Conservation (phyloP, 53 echinoderm and acorn worm species). For the Stichopus horrens region DNA sequence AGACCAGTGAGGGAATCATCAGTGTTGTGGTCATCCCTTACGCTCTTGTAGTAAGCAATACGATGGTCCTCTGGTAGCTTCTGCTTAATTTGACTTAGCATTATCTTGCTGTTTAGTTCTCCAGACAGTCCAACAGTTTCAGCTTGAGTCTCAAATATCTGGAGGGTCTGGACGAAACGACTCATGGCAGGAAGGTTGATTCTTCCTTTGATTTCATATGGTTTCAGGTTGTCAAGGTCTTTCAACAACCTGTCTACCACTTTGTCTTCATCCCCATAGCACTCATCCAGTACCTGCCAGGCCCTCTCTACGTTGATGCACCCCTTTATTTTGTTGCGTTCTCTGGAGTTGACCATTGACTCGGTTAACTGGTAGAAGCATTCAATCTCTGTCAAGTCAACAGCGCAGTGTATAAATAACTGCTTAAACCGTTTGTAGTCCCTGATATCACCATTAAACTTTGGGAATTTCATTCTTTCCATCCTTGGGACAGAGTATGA, state of each 20-base stretch:
- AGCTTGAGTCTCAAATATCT: slow-evolving; percentile 68
- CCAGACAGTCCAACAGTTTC: slow-evolving; percentile 69
- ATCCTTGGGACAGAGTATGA: slow-evolving; percentile 52
- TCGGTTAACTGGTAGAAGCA: slow-evolving; percentile 67
- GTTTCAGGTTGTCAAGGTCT: slow-evolving; percentile 63
- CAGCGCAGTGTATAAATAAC: slow-evolving; percentile 59
- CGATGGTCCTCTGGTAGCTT: slow-evolving; percentile 83
- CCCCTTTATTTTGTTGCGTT: slow-evolving; percentile 57
- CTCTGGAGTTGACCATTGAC: slow-evolving; percentile 64
- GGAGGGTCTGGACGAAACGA: slow-evolving; percentile 69
- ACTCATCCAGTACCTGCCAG: slow-evolving; percentile 69
- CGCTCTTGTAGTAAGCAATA: slow-evolving; percentile 73
- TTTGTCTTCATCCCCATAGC: slow-evolving; percentile 64
- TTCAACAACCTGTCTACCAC: slow-evolving; percentile 70
- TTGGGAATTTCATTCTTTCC: slow-evolving; percentile 72
- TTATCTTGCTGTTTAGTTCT: slow-evolving; percentile 78
- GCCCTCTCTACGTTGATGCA: slow-evolving; percentile 58
- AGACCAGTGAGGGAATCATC: slow-evolving; percentile 72
- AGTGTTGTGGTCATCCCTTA: slow-evolving; percentile 66
- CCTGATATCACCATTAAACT: slow-evolving; percentile 57
- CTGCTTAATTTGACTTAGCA: slow-evolving; percentile 76
- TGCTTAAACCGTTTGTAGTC: slow-evolving; percentile 63
- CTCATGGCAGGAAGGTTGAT: slow-evolving; percentile 66
- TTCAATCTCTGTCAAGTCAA: slow-evolving; percentile 60
- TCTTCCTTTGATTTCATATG: slow-evolving; percentile 66